Evolutionary conservation across 2,888 invertebrate genomes (phyloP).

Genomic region (Lasius fuliginosus): DNA sequence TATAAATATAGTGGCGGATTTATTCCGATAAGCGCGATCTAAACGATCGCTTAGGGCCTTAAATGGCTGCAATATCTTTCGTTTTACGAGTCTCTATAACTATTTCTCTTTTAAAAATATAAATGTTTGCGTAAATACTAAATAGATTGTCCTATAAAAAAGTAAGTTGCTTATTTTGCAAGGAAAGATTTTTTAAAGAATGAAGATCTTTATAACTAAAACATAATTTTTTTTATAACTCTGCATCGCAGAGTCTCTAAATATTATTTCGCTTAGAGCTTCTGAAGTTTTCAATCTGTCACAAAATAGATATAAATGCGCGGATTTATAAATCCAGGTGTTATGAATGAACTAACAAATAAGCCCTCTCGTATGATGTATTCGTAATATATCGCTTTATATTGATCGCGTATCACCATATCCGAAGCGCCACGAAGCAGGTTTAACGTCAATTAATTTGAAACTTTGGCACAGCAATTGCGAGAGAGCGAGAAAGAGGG

Average conservation of each 20-base stretch:
- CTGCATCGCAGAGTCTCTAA: neutral
- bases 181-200: neutral
- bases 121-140: neutral
- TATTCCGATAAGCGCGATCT: neutral
- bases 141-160: neutral
- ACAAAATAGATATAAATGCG: neutral
- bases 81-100: neutral
- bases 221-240: neutral
- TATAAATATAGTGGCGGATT: neutral
- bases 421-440: constrained; percentile 35
- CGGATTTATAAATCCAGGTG: neutral
- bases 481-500: constrained; percentile 30
- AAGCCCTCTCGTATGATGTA: constrained; percentile 26
- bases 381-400: constrained; percentile 32
- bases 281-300: neutral
- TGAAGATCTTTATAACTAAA: neutral
- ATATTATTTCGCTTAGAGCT: neutral
- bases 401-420: constrained; percentile 51
- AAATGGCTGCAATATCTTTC: neutral
- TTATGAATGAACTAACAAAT: constrained; percentile 34
- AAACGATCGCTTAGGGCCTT: neutral
- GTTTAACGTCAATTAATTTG: constrained; percentile 63
- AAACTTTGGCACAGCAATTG: constrained; percentile 56
- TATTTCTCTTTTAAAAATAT: neutral
- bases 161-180: neutral